Evolutionary conservation across 2,888 invertebrate genomes (phyloP), one percentile per base, ranked within the genome.

Genomic region (Acronicta alni): DNA sequence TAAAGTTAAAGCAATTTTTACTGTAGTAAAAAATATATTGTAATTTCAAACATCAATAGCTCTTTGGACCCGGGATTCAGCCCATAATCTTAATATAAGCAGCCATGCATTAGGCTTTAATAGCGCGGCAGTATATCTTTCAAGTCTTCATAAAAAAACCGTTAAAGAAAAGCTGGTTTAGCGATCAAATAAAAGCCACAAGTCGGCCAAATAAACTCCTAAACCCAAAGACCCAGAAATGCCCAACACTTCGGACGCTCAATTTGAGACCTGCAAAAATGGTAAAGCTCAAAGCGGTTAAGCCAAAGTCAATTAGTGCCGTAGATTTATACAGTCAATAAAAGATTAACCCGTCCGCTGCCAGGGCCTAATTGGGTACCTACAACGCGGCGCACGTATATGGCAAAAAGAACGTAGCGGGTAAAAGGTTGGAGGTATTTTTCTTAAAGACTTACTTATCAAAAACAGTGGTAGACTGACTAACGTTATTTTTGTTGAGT

Each of bases 291-390:
- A 67, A 73, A 79, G 71, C 53, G 53, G 51, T 59, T 65, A 47
- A 62, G 62, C 59, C 38, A 70, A 70, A 77, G 67, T 77, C 73
- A 81, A 80, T 79, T 81, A 79, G 68, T 65, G 62, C 51, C 35
- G 63, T 49, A 63, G 66, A 75, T 79, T 79, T 79, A 78, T 70
- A 77, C 62, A 77, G 81, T 79, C 81, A 78, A 83, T 86, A 82
- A 80, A 83, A 84, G 81, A 82, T 85, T 83, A 84, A 80, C 77
- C 77, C 70, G 65, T 58, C 61, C 69, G 70, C 58, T 58, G 56
- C 66, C 68, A 59, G 63, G 58, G 48, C 68, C 78, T 83, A 85
- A 85, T 85, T 83, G 83, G 75, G 64, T 76, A n/a, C n/a, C n/a
- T n/a, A 69, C 61, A 75, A 65, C 68, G 63, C 52, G 64, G 61